Evolutionary conservation across 2,888 invertebrate species (phyloP).

Genomic region (Oscheius sp.): DNA sequence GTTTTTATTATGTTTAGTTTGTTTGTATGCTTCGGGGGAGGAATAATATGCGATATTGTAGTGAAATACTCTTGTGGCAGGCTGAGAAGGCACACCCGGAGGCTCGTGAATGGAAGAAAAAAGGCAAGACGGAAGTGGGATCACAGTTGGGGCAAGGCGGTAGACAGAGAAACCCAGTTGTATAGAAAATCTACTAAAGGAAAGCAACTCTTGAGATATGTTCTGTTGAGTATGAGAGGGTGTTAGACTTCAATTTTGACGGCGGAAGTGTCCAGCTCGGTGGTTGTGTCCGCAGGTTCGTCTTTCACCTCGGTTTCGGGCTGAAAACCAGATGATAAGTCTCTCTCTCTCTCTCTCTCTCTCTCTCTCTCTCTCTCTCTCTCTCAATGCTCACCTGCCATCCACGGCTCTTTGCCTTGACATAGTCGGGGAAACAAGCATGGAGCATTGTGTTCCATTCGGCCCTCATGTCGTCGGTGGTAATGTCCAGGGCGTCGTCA

Average conservation of each 20-base stretch:
- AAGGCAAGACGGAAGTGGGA: slow-evolving; percentile 16
- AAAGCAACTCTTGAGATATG: neutral
- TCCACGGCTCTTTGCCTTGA: slow-evolving; percentile 55
- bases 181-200: neutral
- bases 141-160: slow-evolving; percentile 14
- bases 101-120: neutral
- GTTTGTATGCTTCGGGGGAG: slow-evolving; percentile 8
- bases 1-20: slow-evolving; percentile 17
- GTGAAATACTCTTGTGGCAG: neutral
- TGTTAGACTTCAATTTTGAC: slow-evolving; percentile 16
- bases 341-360: neutral
- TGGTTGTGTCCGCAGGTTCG: neutral
- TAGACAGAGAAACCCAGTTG: neutral
- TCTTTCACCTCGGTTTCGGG: slow-evolving; percentile 25
- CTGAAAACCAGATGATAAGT: slow-evolving; percentile 7
- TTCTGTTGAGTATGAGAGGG: neutral
- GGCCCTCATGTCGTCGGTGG: slow-evolving; percentile 59
- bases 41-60: slow-evolving; percentile 4
- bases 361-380: neutral
- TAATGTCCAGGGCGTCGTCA: slow-evolving; percentile 57
- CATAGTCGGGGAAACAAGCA: slow-evolving; percentile 60
- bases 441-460: slow-evolving; percentile 57
- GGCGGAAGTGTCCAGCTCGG: neutral
- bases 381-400: slow-evolving; percentile 41
- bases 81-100: neutral